These are phyloP conservation scores for Siniperca obscura DNA, from an alignment of 2,797 vertebrate species.

Conservation along the genomic window DNA sequence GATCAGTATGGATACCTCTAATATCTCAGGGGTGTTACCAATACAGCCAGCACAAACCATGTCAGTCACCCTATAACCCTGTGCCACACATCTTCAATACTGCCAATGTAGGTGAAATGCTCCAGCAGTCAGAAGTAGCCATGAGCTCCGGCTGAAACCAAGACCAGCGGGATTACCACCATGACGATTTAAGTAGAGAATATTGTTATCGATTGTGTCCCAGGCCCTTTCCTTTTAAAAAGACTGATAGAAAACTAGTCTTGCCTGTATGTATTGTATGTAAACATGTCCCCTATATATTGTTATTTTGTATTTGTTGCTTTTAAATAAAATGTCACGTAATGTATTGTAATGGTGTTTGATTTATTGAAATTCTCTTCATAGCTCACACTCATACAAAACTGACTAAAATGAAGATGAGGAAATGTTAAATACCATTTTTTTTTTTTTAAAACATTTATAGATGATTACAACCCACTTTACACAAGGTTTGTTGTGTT, in stretches of 20 bases:
- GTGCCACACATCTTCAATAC: slow-evolving; percentile 80
- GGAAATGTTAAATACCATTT: slow-evolving; percentile 30
- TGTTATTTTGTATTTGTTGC: slow-evolving; percentile 88
- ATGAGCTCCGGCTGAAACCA: slow-evolving; percentile 51
- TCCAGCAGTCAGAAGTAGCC: slow-evolving; percentile 62
- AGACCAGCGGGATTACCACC: slow-evolving; percentile 75
- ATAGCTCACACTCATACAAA: slow-evolving; percentile 39
- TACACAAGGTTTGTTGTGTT: slow-evolving; percentile 26
- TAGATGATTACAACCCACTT: slow-evolving; percentile 1
- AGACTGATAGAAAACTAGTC: slow-evolving; percentile 80
- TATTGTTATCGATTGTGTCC: slow-evolving; percentile 72
- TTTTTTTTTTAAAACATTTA: slow-evolving; percentile 23
- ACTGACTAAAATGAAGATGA: slow-evolving; percentile 10
- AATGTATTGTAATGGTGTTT: slow-evolving; percentile 72
- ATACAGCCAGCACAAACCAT: slow-evolving; percentile 84
- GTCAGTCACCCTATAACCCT: slow-evolving; percentile 67
- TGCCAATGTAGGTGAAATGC: slow-evolving; percentile 77
- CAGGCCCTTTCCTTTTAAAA: slow-evolving; percentile 63
- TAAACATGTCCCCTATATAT: slow-evolving; percentile 83
- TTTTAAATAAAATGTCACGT: slow-evolving; percentile 88
- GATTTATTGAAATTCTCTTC: slow-evolving; percentile 57
- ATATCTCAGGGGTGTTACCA: slow-evolving; percentile 82
- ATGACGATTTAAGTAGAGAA: slow-evolving; percentile 62
- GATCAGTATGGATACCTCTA: slow-evolving; percentile 80
- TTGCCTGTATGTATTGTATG: slow-evolving; percentile 84